Base-by-base conservation (phyloP, 2,888 invertebrate genomes). In the Ectemnius lituratus region DNA sequence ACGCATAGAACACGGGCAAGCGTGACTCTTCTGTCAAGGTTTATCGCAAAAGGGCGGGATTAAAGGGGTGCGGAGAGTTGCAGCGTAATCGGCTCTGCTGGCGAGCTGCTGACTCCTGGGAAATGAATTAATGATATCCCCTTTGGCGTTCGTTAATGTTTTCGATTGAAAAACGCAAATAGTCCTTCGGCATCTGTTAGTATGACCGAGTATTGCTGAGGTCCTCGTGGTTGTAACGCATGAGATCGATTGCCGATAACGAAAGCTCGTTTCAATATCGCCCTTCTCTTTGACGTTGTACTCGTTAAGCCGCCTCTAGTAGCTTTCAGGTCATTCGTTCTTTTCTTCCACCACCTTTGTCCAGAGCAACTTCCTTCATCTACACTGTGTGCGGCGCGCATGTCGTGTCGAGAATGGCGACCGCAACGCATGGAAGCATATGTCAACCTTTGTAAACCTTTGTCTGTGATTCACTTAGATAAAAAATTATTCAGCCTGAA, bases 121-220 rank as follows among this genome's bases (percentile, higher is more conserved):
- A 28, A 37, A 27, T 6, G 61, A 61, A 61, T 61, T 61, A 61
- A 61, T 61, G 45, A 60, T 37, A 18, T 61, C 46, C 46, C 23
- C 16, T 37, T 16, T n/a, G 61, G n/a, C 61, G 61, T 37, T 61
- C 61, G 37, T 61, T 61, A 61, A 16, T 37, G 37, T 61, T 61
- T 61, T 37, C 27, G 13, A 60, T 52, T 13, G 52, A 52, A 52
- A 4, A 11, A 52, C 8, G 5, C 52, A 52, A 52, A 52, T 52
- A 47, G 11, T 47, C 47, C 47, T 47, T 47, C 2, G 13, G 16
- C 4, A 16, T 16, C 4, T 47, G 47, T 52, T 52, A n/a, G 14
- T 52, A 14, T 16, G 13, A 11, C 47, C 13, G 47, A 47, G 13
- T 47, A 5, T n/a, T 47, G 47, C 13, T n/a, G n/a, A 23, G 3